Evolutionary conservation across 2,113 vertebrate genomes (phyloP), one percentile per base, ranked within the genome.

Genomic region (Prolemur simus): DNA sequence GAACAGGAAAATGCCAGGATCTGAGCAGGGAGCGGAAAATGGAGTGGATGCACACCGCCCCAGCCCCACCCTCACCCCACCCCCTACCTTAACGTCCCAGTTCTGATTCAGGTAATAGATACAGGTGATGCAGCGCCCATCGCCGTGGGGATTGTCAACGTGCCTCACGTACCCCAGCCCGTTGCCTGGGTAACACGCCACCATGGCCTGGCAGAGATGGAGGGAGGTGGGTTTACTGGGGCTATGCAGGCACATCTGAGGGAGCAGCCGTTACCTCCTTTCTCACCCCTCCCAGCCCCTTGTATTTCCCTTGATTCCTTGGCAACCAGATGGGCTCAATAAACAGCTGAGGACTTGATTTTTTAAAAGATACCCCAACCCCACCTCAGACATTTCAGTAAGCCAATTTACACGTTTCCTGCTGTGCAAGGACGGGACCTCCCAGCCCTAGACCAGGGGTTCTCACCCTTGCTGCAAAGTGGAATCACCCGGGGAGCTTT

Each of bases 101-200:
- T 99, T 98, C 97, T 99, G 99, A 98, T 99, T 99, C 68, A 99
- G 99, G 98, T 99, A 99, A 98, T 99, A 99, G 97, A 99, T 99
- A 92, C 99, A 99, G 3, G 99, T 99, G 98, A 99, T 99, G 97
- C 99, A 99, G 98, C 99, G 99, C 47, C 99, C 99, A 9, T 99
- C 99, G 11, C 99, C 98, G 2, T 99, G 99, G 9, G 99, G 99
- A 97, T 99, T 99, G 98, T 99, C 99, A 93, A 99, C 99, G 39
- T 99, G 99, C 91, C 99, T 99, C 96, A 99, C 99, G 14, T 99
- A 99, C 58, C 99, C 99, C 63, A 99, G 98, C 56, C 99, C 99
- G 8, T 99, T 99, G 80, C 99, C 99, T 52, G 99, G 99, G 96
- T 99, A 99, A 98, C 99, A 99, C 18, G 99, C 99, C 96, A 99